Evolutionary conservation across 30 jellyfish, hydroid and myxozoan genomes (phyloP), one percentile per base, ranked within the genome.

Genomic region (Aurelia sp.): DNA sequence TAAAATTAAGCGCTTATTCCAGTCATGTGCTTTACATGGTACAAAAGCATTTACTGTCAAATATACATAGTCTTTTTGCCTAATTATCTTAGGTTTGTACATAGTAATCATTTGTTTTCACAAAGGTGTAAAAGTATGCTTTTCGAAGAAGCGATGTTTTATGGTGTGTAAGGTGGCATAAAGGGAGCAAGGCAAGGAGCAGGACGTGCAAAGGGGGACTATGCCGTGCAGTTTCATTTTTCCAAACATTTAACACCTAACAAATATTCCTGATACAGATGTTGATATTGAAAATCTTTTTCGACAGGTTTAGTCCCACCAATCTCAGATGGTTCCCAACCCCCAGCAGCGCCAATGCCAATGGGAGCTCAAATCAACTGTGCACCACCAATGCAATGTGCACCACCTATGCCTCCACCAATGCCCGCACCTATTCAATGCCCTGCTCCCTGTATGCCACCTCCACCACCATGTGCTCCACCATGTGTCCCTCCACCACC

Each of bases 311-410:
- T 60, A 67, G 91, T 53, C 84, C 91, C 84, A 67, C 91, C 91
- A 82, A 66, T 82, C 85, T 66, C 85, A 58, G 91, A 86, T 76
- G 96, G 96, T 22, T 67, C 96, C 57, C 86, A 52, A 33, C 90
- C 69, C 76, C 90, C 96, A 62, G 81, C 86, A 5, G 69, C 33
- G 30, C 90, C 90, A 66, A 90, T 90, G 22, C 86, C 85, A 73
- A 88, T 73, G 72, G 89, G 88, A 85, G 94, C 94, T 22, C 88
- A 69, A 74, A 83, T 83, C 84, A 53, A 55, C 55, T 83, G 92
- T 62, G 92, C 92, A 38, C 92, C 92, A 58, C 92, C 92, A 83
- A 83, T 83, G 92, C 92, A 83, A 62, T 83, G 92, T 74, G 73
- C 92, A 11, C 92, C 92, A 11, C 86, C 92, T 21, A 83, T 83